Base-by-base conservation (phyloP, 2,113 vertebrate genomes). In the Oreochromis niloticus region DNA sequence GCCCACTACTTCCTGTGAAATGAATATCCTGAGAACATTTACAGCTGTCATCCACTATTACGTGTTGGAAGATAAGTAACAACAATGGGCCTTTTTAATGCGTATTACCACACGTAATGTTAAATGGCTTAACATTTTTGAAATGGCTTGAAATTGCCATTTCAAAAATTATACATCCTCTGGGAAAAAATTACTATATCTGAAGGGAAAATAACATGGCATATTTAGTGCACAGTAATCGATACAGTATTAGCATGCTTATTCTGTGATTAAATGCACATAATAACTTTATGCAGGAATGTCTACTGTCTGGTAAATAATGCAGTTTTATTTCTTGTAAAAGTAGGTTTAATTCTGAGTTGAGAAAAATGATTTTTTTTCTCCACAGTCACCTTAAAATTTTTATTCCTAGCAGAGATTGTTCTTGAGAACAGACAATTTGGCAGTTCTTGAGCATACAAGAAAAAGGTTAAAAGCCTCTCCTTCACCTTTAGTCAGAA, bases 1-100 rank as follows among this genome's bases (percentile, higher is more conserved):
- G 36, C 92, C 90, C 90, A 92, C 91, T 17, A 22, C 85, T 91
- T 93, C 92, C 93, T 93, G 90, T 85, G 39, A 85, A 80, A 91
- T 86, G 48, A 89, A 90, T 89, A 89, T 86, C 88, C 85, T 71
- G 48, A 81, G 24, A 81, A 71, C 89, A 30, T 86, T 88, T 56
- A 41, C 83, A 81, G 63, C 66, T 87, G 81, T 87, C 27, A 16
- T 82, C 57, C 71, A 73, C 59, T 59, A 54, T 86, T 78, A 66
- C 16, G 19, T 36, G 63, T 36, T 87, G 59, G 34, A 27, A 81
- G 55, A 90, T 88, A 22, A 84, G 54, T n/a, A 83, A 80, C 57
- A 75, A 41, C 22, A 14, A 22, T 39, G 39, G 10, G 24, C 32
- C 6, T 9, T 34, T 54, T 22, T 78, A 34, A 50, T 22, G 27